Percentiles rank a stretch among this genome's conserved stretches.
phyloP scores from a whole-genome alignment of 2,888 invertebrate genomes.

The Drosophila melanosoma region DNA sequence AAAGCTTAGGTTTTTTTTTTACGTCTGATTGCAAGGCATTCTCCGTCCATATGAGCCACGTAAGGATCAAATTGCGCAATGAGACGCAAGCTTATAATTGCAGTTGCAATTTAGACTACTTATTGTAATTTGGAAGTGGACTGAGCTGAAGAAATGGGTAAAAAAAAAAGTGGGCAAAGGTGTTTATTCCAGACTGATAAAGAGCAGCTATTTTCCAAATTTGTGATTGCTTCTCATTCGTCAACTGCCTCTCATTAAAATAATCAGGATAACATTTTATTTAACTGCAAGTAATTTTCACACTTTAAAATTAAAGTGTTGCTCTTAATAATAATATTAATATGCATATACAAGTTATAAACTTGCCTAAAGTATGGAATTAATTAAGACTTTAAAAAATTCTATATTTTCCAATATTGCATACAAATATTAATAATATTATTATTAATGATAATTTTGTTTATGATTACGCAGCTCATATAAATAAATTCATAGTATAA shows the following conservation, averaged over 20 bases:
- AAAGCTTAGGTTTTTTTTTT: conserved; percentile 48
- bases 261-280: not conserved
- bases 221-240: not conserved
- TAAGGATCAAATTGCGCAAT: conserved; percentile 55
- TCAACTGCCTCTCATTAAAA: not conserved
- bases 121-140: conserved; percentile 18
- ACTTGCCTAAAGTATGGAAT: not conserved
- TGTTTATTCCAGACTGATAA: not conserved
- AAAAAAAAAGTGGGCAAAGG: not conserved
- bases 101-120: conserved; percentile 66
- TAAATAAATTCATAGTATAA: no score
- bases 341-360: not conserved
- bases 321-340: not conserved
- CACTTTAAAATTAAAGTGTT: not conserved
- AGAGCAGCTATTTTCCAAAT: not conserved
- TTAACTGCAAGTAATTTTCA: not conserved
- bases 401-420: no score
- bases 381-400: no score
- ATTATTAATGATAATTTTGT: no score
- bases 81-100: conserved; percentile 73
- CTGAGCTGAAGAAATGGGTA: not conserved
- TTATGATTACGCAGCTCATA: no score
- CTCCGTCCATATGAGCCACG: conserved; percentile 2
- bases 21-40: conserved; percentile 51
- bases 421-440: no score